Evolutionary conservation across 92 coral and sea anemone species (phyloP).

Genomic region (Epizoanthus illoricatus): DNA sequence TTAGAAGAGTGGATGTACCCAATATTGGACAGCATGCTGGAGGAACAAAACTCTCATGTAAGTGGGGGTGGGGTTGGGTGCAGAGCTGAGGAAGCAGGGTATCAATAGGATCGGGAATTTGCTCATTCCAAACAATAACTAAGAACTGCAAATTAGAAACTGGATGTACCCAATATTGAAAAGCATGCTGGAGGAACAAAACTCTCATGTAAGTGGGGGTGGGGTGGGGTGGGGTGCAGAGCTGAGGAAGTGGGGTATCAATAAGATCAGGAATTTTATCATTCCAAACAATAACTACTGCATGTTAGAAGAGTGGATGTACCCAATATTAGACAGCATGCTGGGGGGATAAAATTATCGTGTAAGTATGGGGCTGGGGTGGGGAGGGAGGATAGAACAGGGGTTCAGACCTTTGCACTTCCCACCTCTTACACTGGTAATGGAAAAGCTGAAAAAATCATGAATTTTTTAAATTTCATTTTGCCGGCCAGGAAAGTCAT

Average conservation of each 20-base stretch:
- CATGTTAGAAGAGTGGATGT: conserved; percentile 80
- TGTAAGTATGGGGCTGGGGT: conserved; percentile 18
- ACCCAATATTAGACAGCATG: conserved; percentile 81
- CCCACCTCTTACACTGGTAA: too few species aligned
- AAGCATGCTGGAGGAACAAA: not conserved
- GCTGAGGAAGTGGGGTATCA: conserved; percentile 77
- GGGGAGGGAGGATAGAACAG: too few species aligned
- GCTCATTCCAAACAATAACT: too few species aligned
- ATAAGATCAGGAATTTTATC: conserved; percentile 85
- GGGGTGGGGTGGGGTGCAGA: not conserved
- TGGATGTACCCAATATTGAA: too few species aligned
- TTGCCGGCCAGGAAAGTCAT: too few species aligned
- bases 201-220: too few species aligned
- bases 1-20: conserved; percentile 90
- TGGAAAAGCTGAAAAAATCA: too few species aligned
- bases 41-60: conserved; percentile 78
- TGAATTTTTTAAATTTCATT: too few species aligned
- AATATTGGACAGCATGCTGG: conserved; percentile 76
- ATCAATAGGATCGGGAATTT: too few species aligned
- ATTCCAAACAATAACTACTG: conserved; percentile 91
- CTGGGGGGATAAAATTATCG: conserved; percentile 74
- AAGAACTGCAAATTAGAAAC: too few species aligned
- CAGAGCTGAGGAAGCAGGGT: not conserved
- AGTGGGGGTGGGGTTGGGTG: not conserved
- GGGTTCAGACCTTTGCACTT: too few species aligned